Conservation (phyloP, 2,113 vertebrate genomes). For the Plecotus auritus region DNA sequence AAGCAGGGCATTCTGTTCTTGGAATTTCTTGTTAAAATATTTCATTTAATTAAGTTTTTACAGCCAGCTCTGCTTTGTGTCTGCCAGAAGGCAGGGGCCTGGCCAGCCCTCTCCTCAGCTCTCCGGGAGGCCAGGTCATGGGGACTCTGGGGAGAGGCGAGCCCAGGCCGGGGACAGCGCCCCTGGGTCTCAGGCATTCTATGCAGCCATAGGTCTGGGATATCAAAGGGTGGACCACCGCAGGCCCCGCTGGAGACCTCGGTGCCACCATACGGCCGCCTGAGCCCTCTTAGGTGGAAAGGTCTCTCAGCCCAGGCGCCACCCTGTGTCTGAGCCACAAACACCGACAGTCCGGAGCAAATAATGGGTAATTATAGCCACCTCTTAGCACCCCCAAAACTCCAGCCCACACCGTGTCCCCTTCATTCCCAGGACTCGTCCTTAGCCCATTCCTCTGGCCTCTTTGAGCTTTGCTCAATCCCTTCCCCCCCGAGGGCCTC, state of each 20-base stretch:
- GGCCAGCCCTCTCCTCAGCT: conserved; percentile 57
- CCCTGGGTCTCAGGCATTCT: background rate
- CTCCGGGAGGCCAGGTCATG: conserved; percentile 65
- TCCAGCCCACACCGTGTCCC: fast-evolving
- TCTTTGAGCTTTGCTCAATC: background rate
- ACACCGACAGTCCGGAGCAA: background rate
- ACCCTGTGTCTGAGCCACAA: background rate
- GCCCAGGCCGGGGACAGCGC: background rate
- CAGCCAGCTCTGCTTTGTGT: conserved; percentile 81
- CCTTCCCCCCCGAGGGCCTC: background rate
- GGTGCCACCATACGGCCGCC: background rate
- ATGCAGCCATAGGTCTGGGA: background rate
- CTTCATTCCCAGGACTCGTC: background rate
- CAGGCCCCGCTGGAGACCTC: background rate
- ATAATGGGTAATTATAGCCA: fast-evolving
- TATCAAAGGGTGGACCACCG: background rate
- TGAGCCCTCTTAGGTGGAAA: fast-evolving
- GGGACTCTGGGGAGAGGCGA: background rate
- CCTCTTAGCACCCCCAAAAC: background rate
- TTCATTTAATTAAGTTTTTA: conserved; percentile 84
- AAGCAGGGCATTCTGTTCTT: conserved; percentile 82
- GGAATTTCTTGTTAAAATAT: conserved; percentile 83
- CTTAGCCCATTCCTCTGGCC: background rate
- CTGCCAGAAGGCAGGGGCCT: conserved; percentile 76
- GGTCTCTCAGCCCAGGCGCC: background rate